A percentile compares a stretch with the other conserved stretches of the same genome.
Evolutionary conservation across 30 jellyfish, hydroid and myxozoan genomes (phyloP).

Genomic region (Cassiopea xamachana): DNA sequence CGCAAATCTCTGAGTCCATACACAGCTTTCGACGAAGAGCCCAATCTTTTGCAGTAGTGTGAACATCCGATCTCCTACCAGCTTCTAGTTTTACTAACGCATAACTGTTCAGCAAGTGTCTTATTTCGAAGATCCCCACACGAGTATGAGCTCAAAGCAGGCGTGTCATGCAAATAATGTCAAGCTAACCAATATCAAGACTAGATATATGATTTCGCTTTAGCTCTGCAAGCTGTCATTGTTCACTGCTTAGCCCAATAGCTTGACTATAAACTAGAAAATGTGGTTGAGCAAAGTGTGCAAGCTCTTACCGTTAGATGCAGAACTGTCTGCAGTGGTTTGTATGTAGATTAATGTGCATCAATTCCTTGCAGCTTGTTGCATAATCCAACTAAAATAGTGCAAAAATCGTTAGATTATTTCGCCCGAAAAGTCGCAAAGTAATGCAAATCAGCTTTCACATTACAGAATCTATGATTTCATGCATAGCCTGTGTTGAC

Average conservation of each 20-base stretch:
- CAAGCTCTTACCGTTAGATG: not conserved
- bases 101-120: not conserved
- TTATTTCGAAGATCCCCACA: not conserved
- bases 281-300: not conserved
- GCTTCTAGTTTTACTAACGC: not conserved
- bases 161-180: not conserved
- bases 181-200: not conserved
- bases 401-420: not conserved
- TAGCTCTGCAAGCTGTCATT: not conserved
- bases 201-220: not conserved
- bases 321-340: not conserved
- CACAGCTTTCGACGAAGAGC: not conserved
- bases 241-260: not conserved
- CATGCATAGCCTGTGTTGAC: constrained; percentile 58
- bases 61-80: not conserved
- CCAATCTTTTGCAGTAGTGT: not conserved
- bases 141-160: not conserved
- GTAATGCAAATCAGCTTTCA: constrained; percentile 15
- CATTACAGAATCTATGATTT: constrained; percentile 72
- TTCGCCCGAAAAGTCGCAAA: not conserved
- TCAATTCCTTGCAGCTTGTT: not conserved
- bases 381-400: not conserved
- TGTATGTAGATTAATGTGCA: not conserved
- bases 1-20: not conserved
- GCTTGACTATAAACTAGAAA: not conserved